phyloP scores from a whole-genome alignment of 2,113 vertebrate genomes.

The Lanius collurio region DNA sequence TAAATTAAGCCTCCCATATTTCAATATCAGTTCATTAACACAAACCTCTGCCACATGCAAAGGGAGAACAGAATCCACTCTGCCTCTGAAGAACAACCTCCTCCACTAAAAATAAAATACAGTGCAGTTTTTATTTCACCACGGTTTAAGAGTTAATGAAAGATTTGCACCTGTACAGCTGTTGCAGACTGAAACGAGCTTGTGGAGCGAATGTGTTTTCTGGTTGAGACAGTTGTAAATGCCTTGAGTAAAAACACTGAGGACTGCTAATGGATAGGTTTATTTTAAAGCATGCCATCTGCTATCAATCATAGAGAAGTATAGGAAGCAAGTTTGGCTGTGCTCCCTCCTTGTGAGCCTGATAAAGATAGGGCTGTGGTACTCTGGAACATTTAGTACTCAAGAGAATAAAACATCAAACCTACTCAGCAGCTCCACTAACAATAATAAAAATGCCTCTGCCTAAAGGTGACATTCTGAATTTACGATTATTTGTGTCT shows the following conservation, averaged over 20 bases:
- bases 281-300: constrained; percentile 95
- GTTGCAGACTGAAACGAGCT: constrained; percentile 69
- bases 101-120: constrained; percentile 66
- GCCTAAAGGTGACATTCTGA: constrained; percentile 99
- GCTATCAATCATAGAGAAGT: constrained; percentile 93
- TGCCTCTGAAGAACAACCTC: constrained; percentile 35
- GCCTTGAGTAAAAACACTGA: constrained; percentile 85
- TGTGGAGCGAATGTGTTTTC: constrained; percentile 72
- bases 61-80: neutral
- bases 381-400: constrained; percentile 84
- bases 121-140: constrained; percentile 63
- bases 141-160: constrained; percentile 84
- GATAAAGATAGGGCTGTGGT: constrained; percentile 87
- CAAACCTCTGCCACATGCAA: neutral
- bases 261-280: constrained; percentile 95
- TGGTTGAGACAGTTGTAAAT: constrained; percentile 86
- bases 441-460: constrained; percentile 99
- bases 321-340: constrained; percentile 88
- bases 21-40: neutral
- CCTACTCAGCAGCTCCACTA: constrained; percentile 95
- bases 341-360: constrained; percentile 78
- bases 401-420: constrained; percentile 95
- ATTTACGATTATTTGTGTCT: constrained; percentile 99
- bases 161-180: constrained; percentile 89
- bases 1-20: neutral